Conservation (phyloP, 2,888 invertebrate species). For the Nomada goodeniana region DNA sequence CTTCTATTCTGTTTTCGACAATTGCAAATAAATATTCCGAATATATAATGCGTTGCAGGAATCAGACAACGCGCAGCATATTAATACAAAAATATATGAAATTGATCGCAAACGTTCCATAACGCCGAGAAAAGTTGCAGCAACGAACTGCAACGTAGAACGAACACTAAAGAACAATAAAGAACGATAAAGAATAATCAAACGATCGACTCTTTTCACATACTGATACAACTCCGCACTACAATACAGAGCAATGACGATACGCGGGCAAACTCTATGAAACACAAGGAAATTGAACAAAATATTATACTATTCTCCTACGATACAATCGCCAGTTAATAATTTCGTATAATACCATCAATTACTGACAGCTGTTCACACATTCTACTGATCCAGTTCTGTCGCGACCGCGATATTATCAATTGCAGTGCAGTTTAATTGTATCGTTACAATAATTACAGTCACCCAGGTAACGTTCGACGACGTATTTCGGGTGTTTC, state of each 20-base stretch:
- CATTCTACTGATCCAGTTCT: not conserved
- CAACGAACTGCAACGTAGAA: not conserved
- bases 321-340: no score
- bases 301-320: no score
- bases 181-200: not conserved
- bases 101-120: not conserved
- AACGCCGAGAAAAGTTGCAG: not conserved
- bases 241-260: no score
- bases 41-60: not conserved
- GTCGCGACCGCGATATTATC: not conserved
- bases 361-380: not conserved
- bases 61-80: not conserved
- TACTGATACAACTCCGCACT: no score
- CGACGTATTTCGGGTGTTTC: conserved; percentile 1
- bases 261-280: no score
- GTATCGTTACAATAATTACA: conserved; percentile 3
- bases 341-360: not conserved
- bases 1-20: no score
- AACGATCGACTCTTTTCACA: no score
- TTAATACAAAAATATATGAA: not conserved
- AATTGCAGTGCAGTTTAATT: conserved; percentile 2
- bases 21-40: no score
- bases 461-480: not conserved
- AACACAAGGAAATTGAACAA: no score
- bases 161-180: not conserved